A percentile compares a stretch with the other conserved stretches of the same genome.
These are phyloP conservation scores for Mesitornis unicolor DNA, from an alignment of 2,113 vertebrate genomes.

Conservation along the genomic window DNA sequence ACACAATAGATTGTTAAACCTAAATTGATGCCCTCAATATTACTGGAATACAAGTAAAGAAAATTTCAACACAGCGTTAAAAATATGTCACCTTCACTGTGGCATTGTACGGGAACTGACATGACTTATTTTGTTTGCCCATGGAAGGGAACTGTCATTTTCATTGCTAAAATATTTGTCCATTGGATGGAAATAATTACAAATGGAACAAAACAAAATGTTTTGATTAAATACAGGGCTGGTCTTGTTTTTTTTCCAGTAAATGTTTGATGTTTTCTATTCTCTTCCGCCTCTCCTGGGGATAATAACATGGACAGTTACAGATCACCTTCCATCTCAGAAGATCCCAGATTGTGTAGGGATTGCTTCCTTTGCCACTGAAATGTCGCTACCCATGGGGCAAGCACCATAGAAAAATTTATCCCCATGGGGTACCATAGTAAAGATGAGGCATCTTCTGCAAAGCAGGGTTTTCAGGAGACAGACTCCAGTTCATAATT, in stretches of 20 bases:
- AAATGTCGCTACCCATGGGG: neutral
- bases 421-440: neutral
- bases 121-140: neutral
- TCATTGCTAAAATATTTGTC: constrained; percentile 24
- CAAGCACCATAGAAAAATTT: neutral
- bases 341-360: neutral
- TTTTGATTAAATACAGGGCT: constrained; percentile 49
- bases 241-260: constrained; percentile 41
- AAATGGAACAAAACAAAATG: constrained; percentile 38
- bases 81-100: neutral
- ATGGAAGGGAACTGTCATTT: neutral
- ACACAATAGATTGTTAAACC: neutral
- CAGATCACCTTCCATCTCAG: neutral
- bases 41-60: constrained; percentile 13
- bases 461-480: neutral
- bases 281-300: neutral
- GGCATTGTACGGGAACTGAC: neutral
- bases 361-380: neutral
- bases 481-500: neutral
- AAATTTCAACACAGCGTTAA: neutral
- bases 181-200: constrained; percentile 50
- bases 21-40: neutral
- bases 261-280: constrained; percentile 30
- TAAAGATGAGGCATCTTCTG: neutral
- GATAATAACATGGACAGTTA: neutral